Conservation (phyloP, 2,113 vertebrate genomes). For the Salvelinus namaycush region DNA sequence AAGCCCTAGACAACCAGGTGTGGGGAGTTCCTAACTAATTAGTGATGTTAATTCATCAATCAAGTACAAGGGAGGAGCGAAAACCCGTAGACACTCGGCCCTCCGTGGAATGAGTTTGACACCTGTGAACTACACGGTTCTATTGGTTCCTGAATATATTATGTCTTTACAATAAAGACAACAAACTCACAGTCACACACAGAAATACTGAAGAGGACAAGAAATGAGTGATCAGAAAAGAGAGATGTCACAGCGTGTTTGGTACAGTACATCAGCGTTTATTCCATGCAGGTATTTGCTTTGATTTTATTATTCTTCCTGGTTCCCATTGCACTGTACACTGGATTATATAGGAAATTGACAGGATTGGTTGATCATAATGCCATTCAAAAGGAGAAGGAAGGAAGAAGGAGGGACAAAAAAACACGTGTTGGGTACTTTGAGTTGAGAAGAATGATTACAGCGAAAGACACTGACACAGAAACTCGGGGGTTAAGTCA, state of each 20-base stretch:
- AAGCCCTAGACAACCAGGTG: no score
- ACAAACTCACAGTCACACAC: no score
- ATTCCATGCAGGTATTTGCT: constrained; percentile 94
- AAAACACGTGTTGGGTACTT: constrained; percentile 52
- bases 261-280: constrained; percentile 89
- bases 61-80: no score
- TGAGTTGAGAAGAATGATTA: constrained; percentile 53
- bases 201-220: no score
- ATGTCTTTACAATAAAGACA: no score
- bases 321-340: constrained; percentile 82
- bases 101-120: no score
- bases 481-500: constrained; percentile 58
- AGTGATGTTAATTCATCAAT: no score
- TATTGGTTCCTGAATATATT: no score
- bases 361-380: constrained; percentile 75
- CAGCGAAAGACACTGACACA: constrained; percentile 59
- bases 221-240: not conserved
- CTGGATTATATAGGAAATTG: constrained; percentile 75
- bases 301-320: constrained; percentile 81
- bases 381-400: constrained; percentile 65
- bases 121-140: no score
- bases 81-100: no score
- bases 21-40: no score
- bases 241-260: constrained; percentile 33
- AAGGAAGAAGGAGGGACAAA: constrained; percentile 51